Evolutionary conservation across 2,113 vertebrate genomes (phyloP), one percentile per base, ranked within the genome.

Genomic region (Eptesicus fuscus): DNA sequence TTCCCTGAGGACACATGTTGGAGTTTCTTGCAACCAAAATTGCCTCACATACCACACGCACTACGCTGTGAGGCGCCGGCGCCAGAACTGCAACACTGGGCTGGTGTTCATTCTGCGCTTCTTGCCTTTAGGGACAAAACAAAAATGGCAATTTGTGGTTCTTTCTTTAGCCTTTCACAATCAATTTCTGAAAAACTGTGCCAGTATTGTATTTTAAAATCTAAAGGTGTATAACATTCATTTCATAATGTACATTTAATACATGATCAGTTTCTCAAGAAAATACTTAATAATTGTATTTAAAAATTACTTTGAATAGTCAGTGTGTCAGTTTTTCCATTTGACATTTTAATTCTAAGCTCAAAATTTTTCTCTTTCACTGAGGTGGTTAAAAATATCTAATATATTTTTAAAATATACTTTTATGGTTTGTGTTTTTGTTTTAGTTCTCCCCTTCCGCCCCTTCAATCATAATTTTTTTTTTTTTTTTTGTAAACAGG

Each of bases 241-340:
- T 95, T 93, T 89, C 76, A 91, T 80, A 44, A 37, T 35, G 17
- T 40, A 78, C 40, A 86, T 30, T 79, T 51, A 78, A 80, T 47
- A 71, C 4, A 47, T 35, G 37, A 89, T 44, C 93, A 65, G 76
- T 10, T 51, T 92, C 80, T 95, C 71, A 71, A 63, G 32, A 71
- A 61, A 95, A 88, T 35, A 59, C 63, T 79, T 95, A 78, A 91
- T 88, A 32, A 67, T 89, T 90, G 94, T 92, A 80, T 71, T 88
- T 76, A 63, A 42, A 95, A 96, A 96, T 69, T 37, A 87, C 69
- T 83, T 77, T 51, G n/a, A 85, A 56, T 79, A 35, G 25, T 35
- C 59, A 87, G n/a, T 61, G 93, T 88, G 91, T 59, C 22, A 59
- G 30, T 74, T 88, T 95, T 92, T 76, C 79, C 18, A 74, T 53